Percentiles rank a stretch among this genome's conserved stretches.
Conservation (phyloP, 2,797 vertebrate species). For the Falco cherrug region DNA sequence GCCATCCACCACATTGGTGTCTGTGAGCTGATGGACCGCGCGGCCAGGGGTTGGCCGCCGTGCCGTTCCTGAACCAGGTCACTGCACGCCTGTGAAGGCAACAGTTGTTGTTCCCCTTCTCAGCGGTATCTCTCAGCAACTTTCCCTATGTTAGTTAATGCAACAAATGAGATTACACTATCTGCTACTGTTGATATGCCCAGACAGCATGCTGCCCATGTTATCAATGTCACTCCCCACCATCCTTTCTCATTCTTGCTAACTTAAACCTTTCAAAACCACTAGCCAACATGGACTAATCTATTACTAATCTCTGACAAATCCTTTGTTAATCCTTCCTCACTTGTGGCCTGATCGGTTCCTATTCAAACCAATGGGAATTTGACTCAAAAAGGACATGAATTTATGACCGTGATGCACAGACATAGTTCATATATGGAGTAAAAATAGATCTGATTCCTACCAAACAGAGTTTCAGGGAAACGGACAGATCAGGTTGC, state of each 20-base stretch:
- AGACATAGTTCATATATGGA: fast-evolving
- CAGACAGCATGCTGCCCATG: neutral
- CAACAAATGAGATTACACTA: conserved; percentile 38
- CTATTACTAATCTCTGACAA: conserved; percentile 54
- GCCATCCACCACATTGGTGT: too few relatives aligned
- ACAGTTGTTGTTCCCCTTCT: neutral
- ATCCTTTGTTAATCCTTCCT: conserved; percentile 56
- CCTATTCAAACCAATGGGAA: neutral
- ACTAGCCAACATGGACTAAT: neutral
- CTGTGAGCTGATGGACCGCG: too few relatives aligned
- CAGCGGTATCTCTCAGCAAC: neutral
- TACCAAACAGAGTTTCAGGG: neutral
- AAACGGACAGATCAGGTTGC: neutral
- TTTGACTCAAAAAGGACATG: neutral
- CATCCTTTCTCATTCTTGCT: neutral
- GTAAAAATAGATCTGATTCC: neutral
- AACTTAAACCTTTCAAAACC: conserved; percentile 46
- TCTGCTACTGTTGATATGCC: neutral
- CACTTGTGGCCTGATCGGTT: neutral
- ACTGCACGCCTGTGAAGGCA: too few relatives aligned
- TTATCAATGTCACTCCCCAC: neutral
- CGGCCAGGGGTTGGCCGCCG: too few relatives aligned
- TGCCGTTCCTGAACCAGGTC: too few relatives aligned
- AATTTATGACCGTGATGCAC: neutral
- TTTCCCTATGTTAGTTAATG: neutral